These are phyloP conservation scores for Cylas formicarius DNA, from an alignment of 1,140 invertebrate species.

Conservation along the genomic window DNA sequence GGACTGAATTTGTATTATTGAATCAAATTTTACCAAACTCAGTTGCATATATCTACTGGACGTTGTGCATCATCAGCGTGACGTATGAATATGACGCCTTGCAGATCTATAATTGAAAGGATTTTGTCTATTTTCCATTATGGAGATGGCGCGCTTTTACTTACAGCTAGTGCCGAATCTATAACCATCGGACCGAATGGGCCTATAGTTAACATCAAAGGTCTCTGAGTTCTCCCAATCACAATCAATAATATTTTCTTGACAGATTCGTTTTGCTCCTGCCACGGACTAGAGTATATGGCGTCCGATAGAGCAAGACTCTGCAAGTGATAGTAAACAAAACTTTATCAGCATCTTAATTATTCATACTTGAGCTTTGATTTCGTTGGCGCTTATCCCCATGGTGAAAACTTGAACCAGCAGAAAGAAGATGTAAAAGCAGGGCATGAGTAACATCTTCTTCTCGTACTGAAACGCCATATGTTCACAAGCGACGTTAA, in stretches of 20 bases:
- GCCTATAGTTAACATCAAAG: neutral
- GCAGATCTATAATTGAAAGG: too few relatives aligned
- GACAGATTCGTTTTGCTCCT: neutral
- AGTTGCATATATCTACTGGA: too few relatives aligned
- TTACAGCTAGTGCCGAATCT: neutral
- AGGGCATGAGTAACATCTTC: neutral
- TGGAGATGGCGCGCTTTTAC: too few relatives aligned
- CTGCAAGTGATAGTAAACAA: too few relatives aligned
- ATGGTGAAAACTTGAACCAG: neutral
- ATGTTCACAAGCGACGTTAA: too few relatives aligned
- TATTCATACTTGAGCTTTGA: neutral
- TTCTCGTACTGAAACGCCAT: neutral
- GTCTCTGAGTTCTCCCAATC: neutral
- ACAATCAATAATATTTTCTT: neutral
- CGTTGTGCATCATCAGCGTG: too few relatives aligned
- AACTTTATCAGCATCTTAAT: too few relatives aligned
- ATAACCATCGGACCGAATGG: neutral
- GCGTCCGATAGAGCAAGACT: neutral
- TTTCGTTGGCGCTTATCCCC: neutral
- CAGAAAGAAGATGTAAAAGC: neutral
- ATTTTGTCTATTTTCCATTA: too few relatives aligned
- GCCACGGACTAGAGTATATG: slow-evolving; percentile 1
- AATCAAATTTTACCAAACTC: too few relatives aligned
- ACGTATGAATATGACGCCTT: too few relatives aligned
- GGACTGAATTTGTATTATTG: too few relatives aligned